Conservation (phyloP, 1,140 invertebrate genomes). For the Drosophila neocordata region DNA sequence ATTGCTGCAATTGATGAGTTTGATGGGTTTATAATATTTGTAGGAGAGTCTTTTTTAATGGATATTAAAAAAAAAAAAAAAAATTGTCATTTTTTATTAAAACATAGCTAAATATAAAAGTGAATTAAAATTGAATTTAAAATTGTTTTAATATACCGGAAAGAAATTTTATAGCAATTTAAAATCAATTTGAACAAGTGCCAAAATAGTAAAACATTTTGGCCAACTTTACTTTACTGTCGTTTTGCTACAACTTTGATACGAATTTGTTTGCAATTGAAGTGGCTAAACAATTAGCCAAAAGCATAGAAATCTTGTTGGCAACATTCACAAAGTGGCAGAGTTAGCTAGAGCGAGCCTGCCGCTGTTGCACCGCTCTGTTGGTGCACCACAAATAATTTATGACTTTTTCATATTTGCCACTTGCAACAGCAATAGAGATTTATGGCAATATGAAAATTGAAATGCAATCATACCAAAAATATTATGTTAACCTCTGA, state of each 20-base stretch:
- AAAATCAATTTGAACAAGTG: neutral
- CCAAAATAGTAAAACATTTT: neutral
- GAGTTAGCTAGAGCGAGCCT: no score
- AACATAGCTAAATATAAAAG: no score
- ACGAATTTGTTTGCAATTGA: conserved; percentile 7
- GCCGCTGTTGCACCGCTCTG: no score
- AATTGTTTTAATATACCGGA: no score
- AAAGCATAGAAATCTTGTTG: neutral
- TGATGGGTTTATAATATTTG: conserved; percentile 58
- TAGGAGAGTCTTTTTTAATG: no score
- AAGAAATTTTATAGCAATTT: neutral
- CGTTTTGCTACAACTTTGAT: neutral
- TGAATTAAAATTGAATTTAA: no score
- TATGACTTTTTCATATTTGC: conserved; percentile 73
- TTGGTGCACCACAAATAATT: conserved; percentile 45
- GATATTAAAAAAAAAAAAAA: no score
- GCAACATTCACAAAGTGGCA: neutral
- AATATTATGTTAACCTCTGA: conserved; percentile 78
- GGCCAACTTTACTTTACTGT: neutral
- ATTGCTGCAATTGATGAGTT: conserved; percentile 58
- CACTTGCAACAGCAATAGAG: conserved; percentile 52
- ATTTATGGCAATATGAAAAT: conserved; percentile 72
- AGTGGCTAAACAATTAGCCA: conserved; percentile 8
- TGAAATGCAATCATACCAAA: conserved; percentile 72
- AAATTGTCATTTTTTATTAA: no score